Base-by-base conservation (phyloP, 1,140 invertebrate genomes). In the Saxidomus purpurata region DNA sequence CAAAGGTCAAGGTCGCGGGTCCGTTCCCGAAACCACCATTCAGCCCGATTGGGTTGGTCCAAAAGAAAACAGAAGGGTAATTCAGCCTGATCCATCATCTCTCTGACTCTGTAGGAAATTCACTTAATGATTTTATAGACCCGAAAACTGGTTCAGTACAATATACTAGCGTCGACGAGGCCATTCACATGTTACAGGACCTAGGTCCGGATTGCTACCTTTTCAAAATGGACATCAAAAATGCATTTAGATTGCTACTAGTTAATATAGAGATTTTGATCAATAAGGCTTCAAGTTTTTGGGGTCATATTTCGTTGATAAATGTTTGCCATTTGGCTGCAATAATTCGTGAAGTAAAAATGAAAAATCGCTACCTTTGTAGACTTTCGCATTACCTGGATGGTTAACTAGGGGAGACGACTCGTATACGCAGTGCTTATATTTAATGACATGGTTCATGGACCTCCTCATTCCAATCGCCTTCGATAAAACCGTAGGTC, bases 111-210 rank as follows among this genome's bases (percentile, higher is more conserved):
- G 38, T 74, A n/a, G 74, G 74, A 2, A 36, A 80, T 19, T 77
- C 81, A 8, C n/a, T 91, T 15, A 92, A 91, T 77, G 87, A 87
- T 28, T 76, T n/a, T n/a, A n/a, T n/a, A n/a, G n/a, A n/a, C n/a
- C n/a, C n/a, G n/a, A n/a, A n/a, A n/a, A n/a, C n/a, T 83, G 43
- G 59, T 43, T 90, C 82, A 17, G 69, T 92, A 25, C 71, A 69
- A 76, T 92, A 92, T 47, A 61, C n/a, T n/a, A n/a, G n/a, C n/a
- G n/a, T n/a, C n/a, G n/a, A n/a, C n/a, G n/a, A n/a, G n/a, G n/a
- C n/a, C 85, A 89, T 91, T 40, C 22, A 76, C n/a, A 61, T 92
- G 11, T 59, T 92, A 13, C 87, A 89, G 74, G n/a, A 81, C 22
- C 63, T 87, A 52, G 90, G 91, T 8, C 0, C 34, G 43, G 47